Evolutionary conservation across 2,113 vertebrate genomes (phyloP), one percentile per base, ranked within the genome.

Genomic region (Acrocephalus arundinaceus): DNA sequence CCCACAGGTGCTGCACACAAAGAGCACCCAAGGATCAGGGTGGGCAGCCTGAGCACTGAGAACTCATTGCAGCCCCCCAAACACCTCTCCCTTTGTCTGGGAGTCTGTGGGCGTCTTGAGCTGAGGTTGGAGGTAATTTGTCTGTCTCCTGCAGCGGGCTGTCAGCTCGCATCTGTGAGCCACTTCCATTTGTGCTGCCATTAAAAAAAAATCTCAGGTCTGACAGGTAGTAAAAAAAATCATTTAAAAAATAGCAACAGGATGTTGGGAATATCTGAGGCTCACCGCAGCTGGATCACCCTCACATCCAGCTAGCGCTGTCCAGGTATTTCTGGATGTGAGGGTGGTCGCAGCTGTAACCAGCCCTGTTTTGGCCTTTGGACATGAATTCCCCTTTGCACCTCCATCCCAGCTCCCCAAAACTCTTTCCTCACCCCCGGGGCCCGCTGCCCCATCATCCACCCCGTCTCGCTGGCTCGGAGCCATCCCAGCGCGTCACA

Each of bases 141-240:
- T 97, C 96, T 96, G 96, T 97, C 96, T 97, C 96, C 96, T 59
- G 92, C 94, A 96, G 97, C 61, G 87, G 96, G 95, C 96, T 98
- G 96, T 97, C 97, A 95, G 63, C 88, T 68, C 68, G n/a, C 96
- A 97, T 93, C 97, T 97, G 97, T 4, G 24, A 96, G 77, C 93
- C 82, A 3, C 39, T 88, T 86, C 96, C 94, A 65, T 92, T 94
- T 88, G 87, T 78, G 6, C 91, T 74, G 90, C 93, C 89, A 48
- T 94, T 96, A 85, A 93, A 96, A 74, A 24, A 88, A 81, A 89
- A 65, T 18, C 87, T 67, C 94, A 86, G 95, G 97, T 94, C 96
- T 97, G 97, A 96, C 96, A 97, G 95, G 96, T 93, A 96, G 94
- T 75, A 70, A 94, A 90, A 82, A 45, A 74, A 37, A 7, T 3